Evolutionary conservation across 2,113 vertebrate species (phyloP), one percentile per base, ranked within the genome.

Genomic region (Nycticorax nycticorax): DNA sequence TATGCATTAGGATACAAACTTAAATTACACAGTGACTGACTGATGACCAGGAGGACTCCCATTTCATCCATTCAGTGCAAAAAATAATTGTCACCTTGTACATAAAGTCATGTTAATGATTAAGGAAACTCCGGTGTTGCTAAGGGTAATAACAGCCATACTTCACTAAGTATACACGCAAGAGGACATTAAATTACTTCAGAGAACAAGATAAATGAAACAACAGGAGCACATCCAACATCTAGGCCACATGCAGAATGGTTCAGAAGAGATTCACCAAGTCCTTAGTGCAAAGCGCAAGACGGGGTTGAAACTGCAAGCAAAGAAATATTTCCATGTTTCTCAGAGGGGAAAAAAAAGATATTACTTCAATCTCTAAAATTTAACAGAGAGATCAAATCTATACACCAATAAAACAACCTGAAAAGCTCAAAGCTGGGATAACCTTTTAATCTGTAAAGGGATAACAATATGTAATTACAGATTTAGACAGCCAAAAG

Each of bases 381-480:
- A 68, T 85, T 59, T 87, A 85, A 39, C 35, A 82, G 13, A 10
- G 33, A 89, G 91, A 82, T 85, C 39, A 92, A 89, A 86, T 67
- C 64, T 92, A n/a, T 4, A 3, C 52, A 89, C 77, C 64, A 78
- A 39, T 43, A 67, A 92, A 81, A 48, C 26, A 48, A 89, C 53
- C 53, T 68, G 73, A 84, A 95, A 92, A 91, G 59, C 88, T 91
- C 67, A 69, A 91, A 80, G 71, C 55, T 72, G 73, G 48, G 23
- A 95, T 79, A 96, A 94, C 30, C 26, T 89, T 89, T 85, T 81
- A 81, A 94, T 91, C 57, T 85, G 35, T 71, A 92, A 93, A 68
- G 21, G 80, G 27, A 68, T 60, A 92, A 79, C 56, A 72, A 48
- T 48, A 72, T 53, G 27, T 91, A 79, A 91, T 92, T 95, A 91